Conservation (phyloP, 2,888 invertebrate genomes). For the Sinelater perroti region DNA sequence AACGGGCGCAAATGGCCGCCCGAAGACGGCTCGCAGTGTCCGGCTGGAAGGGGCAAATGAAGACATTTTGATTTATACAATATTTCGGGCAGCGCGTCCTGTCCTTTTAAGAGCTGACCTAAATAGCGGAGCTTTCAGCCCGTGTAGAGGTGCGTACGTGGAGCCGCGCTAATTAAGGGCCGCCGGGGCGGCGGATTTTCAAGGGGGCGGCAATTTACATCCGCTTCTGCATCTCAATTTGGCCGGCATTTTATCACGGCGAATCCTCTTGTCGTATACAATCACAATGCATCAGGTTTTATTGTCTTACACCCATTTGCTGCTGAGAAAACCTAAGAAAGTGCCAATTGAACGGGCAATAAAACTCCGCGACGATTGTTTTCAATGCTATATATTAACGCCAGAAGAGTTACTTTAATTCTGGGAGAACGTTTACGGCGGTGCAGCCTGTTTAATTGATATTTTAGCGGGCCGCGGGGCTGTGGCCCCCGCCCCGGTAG, state of each 20-base stretch:
- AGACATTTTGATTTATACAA: slow-evolving; percentile 41
- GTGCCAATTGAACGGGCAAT: slow-evolving; percentile 62
- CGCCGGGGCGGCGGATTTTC: no score
- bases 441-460: slow-evolving; percentile 43
- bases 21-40: slow-evolving; percentile 40
- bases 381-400: slow-evolving; percentile 56
- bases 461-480: slow-evolving; percentile 44
- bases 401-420: slow-evolving; percentile 58
- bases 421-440: slow-evolving; percentile 46
- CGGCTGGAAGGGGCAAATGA: slow-evolving; percentile 38
- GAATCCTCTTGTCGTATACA: slow-evolving; percentile 59
- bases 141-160: no score
- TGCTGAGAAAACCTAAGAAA: slow-evolving; percentile 61
- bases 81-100: neutral
- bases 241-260: slow-evolving; percentile 55
- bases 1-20: slow-evolving; percentile 43
- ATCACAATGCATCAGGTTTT: slow-evolving; percentile 63
- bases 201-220: slow-evolving; percentile 53
- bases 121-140: neutral
- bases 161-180: no score
- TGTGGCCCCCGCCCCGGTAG: slow-evolving; percentile 9
- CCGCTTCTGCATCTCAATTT: slow-evolving; percentile 56
- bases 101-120: slow-evolving; percentile 10
- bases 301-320: slow-evolving; percentile 61
- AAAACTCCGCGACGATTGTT: slow-evolving; percentile 61